A percentile compares a stretch with the other conserved stretches of the same genome.
phyloP scores from a whole-genome alignment of 2,797 vertebrate species.

The Sebastes kiyomatsui region DNA sequence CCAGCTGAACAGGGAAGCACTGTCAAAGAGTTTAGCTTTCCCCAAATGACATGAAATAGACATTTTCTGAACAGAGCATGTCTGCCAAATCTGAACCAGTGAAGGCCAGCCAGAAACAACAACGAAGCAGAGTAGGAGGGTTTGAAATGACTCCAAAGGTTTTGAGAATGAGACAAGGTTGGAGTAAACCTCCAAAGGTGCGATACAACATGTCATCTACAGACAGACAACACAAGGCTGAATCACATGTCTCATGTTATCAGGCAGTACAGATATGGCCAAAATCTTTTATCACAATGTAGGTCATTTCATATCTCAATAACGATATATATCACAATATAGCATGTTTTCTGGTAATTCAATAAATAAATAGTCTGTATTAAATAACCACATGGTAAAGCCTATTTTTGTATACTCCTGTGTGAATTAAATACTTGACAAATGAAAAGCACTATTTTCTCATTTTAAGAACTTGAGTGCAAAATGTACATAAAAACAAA shows the following conservation, averaged over 20 bases:
- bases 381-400: too few species aligned
- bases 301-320: too few species aligned
- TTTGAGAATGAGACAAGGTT: not conserved
- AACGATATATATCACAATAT: too few species aligned
- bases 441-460: too few species aligned
- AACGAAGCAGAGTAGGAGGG: not conserved
- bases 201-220: not conserved
- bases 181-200: not conserved
- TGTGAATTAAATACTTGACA: too few species aligned
- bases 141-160: not conserved
- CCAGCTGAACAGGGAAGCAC: not conserved
- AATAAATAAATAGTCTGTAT: too few species aligned
- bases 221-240: not conserved
- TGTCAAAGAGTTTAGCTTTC: constrained; percentile 3
- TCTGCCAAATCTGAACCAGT: not conserved
- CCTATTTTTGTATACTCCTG: too few species aligned
- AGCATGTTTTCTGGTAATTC: too few species aligned
- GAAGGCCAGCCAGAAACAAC: constrained; percentile 3
- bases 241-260: not conserved
- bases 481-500: too few species aligned
- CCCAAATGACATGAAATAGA: not conserved
- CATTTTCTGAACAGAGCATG: not conserved
- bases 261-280: not conserved
- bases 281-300: too few species aligned
- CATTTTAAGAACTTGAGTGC: too few species aligned